Conservation (phyloP, 2,888 invertebrate genomes). For the Calliphora vomitoria region DNA sequence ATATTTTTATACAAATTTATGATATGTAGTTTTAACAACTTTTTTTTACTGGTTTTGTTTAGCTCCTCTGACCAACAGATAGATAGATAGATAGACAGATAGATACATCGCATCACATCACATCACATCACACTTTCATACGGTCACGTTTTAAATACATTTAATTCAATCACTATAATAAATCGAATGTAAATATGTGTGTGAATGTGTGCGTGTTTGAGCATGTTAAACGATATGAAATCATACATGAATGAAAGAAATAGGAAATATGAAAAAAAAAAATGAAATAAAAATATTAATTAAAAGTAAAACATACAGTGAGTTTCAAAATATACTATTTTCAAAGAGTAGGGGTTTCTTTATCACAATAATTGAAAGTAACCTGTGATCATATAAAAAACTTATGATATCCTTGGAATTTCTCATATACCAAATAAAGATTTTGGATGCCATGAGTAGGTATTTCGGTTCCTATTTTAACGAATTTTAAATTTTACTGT, state of each 20-base stretch:
- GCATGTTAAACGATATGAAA: conserved; percentile 19
- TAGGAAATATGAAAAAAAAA: no score
- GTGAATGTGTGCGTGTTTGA: neutral
- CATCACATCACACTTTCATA: neutral
- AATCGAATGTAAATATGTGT: conserved; percentile 41
- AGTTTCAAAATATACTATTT: neutral
- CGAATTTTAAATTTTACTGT: no score
- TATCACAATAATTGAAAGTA: no score
- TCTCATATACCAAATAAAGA: no score
- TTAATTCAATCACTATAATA: conserved; percentile 46
- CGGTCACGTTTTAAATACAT: conserved; percentile 38
- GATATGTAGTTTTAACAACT: neutral
- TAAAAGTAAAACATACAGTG: conserved; percentile 2
- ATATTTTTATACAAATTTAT: neutral
- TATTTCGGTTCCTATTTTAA: no score
- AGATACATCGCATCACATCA: neutral
- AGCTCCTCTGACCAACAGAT: neutral
- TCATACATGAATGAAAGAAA: neutral
- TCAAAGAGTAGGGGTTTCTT: neutral
- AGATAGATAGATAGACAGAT: neutral
- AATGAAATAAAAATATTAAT: conserved; percentile 18
- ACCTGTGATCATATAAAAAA: no score
- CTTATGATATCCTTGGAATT: no score
- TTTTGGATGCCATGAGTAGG: no score
- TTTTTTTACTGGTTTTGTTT: neutral